phyloP scores from a whole-genome alignment of 2,888 invertebrate species.

The Orchesella flavescens region DNA sequence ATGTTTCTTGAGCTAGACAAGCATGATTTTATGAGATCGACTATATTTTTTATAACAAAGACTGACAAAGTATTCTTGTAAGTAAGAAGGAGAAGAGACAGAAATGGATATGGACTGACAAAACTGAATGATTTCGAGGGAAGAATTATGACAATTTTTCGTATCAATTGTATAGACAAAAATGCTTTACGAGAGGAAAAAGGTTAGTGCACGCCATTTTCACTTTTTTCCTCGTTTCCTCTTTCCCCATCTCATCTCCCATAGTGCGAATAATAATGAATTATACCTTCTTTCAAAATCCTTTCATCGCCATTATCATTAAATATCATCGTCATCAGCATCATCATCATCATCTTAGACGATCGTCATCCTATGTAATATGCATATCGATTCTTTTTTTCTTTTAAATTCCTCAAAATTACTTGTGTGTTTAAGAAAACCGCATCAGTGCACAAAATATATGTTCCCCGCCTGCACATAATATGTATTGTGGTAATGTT shows the following conservation, averaged over 20 bases:
- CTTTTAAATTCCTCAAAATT: too few relatives aligned
- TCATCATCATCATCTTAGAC: too few relatives aligned
- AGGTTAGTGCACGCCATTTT: neutral
- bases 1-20: neutral
- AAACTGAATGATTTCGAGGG: conserved; percentile 24
- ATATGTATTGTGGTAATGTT: too few relatives aligned
- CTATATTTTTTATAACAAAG: neutral
- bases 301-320: neutral
- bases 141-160: conserved; percentile 21
- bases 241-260: too few relatives aligned
- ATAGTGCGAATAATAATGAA: neutral
- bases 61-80: neutral
- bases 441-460: too few relatives aligned
- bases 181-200: conserved; percentile 13
- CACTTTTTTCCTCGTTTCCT: too few relatives aligned
- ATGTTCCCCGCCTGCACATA: too few relatives aligned
- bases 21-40: neutral
- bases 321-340: neutral
- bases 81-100: conserved; percentile 23
- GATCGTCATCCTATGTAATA: too few relatives aligned
- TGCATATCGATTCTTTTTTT: too few relatives aligned
- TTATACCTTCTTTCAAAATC: neutral
- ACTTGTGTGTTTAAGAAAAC: too few relatives aligned
- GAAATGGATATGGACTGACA: conserved; percentile 34
- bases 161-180: neutral